Evolutionary conservation across 2,888 invertebrate genomes (phyloP), one percentile per base, ranked within the genome.

Genomic region (Pyrgus malvae): DNA sequence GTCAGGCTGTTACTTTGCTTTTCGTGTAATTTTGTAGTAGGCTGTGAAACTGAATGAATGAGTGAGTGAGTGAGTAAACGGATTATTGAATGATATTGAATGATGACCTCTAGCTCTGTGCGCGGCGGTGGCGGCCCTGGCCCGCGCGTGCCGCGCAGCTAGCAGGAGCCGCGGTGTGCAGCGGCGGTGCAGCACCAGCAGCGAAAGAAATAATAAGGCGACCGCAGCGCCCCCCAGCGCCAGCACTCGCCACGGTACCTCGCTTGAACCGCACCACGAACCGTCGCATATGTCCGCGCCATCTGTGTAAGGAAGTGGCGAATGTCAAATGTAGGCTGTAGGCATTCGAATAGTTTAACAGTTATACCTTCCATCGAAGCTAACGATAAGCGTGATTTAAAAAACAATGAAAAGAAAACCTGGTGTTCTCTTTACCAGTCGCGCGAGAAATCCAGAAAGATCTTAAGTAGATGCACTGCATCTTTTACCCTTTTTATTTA

Each of bases 241-340:
- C 49, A 93, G 78, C 67, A 91, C 90, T 42, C 92, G 91, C 90
- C 93, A 92, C 38, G 93, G 92, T 17, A 91, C 80, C n/a, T 80
- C 76, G 56, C 84, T 82, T 9, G 69, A 67, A 48, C 74, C 72
- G 60, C 78, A 74, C 76, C 80, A 79, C 38, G 60, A 25, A 57
- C 11, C 11, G 16, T 27, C 54, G 6, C 56, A 53, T 17, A 31
- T 48, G 11, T 9, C 7, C 25, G 25, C 25, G 6, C 42, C 37
- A 11, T 5, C 35, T n/a, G n/a, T n/a, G n/a, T n/a, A n/a, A n/a
- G n/a, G n/a, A n/a, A n/a, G n/a, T n/a, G n/a, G n/a, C n/a, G n/a
- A n/a, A n/a, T n/a, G n/a, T n/a, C n/a, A n/a, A n/a, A n/a, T n/a
- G n/a, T n/a, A n/a, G n/a, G n/a, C n/a, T n/a, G n/a, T n/a, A n/a